Base-by-base conservation (phyloP, 1,140 invertebrate genomes). In the Drosophila bocki region DNA sequence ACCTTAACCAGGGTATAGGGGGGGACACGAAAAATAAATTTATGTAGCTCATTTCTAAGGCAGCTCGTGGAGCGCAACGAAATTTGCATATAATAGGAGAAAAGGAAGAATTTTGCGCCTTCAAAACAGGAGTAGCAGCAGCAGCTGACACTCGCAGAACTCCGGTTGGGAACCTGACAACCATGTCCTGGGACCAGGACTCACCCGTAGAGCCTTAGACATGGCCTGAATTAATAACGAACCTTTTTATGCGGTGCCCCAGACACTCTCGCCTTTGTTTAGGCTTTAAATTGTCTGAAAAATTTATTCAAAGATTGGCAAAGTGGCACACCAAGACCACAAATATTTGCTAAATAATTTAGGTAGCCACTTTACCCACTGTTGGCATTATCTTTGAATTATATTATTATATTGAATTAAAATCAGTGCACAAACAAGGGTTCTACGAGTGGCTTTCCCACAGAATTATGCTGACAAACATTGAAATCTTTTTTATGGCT, bases 71-170 rank as follows among this genome's bases (percentile, higher is more conserved):
- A 59, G 58, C 32, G 72, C 47, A 67, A 59, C 71, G 64, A 62
- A 85, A 85, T 86, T 86, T 86, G 83, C 83, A 86, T 87, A 87
- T 87, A 82, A 77, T 87, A 72, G 70, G 29, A 80, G 78, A 82
- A 87, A 15, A 8, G 22, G 7, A 48, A 48, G 45, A 48, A 26
- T 79, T 79, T 72, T 79, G 62, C 83, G 62, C 62, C 62, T 37
- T 37, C 29, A 37, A 44, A 42, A 22, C 11, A 8, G 58, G 26
- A 29, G 26, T 41, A 78, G 72, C 74, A 35, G 17, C 26, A 11
- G 61, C 56, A 79, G 75, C 75, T 82, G 83, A 79, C 82, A 71
- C 64, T 65, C 44, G 13, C 1, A 26, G 19, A 35, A 59, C 68
- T 58, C 67, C 32, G 17, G 33, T 17, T 29, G 22, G 39, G 22